Base-by-base conservation (phyloP, 2,888 invertebrate genomes). In the Orthonychiurus folsomi region DNA sequence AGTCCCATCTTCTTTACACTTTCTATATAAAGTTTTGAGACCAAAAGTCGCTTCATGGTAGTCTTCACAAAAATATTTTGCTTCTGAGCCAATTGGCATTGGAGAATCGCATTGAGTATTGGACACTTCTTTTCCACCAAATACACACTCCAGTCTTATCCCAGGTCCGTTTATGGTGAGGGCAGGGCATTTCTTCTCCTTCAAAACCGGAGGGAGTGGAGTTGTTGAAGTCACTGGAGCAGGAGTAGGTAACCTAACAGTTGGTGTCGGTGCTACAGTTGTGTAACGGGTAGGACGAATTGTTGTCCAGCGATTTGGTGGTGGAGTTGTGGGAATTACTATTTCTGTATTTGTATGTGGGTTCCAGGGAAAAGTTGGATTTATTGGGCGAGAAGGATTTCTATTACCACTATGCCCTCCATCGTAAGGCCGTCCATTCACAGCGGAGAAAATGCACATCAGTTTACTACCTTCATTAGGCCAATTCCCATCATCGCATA, bases 1-100 rank as follows among this genome's bases (percentile, higher is more conserved):
- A 3, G 65, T 68, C 12, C 70, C 70, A 60, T 69, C 68, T 0
- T 63, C 64, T 24, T 66, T 67, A 56, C 72, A 72, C 56, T 63
- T 67, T 50, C 67, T 48, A 54, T 63, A 70, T 15, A 68, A 59
- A 26, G 59, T 64, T 18, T 60, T 50, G 2, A 68, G 53, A 3
- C 66, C 69, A 0, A 59, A 60, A 23, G 62, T 63, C 2, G 69
- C 3, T 57, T 72, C 69, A 60, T 68, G 70, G 50, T 66, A 69
- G 12, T 65, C 52, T 2, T 60, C 21, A 50, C 72, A 70, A 20
- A 62, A 62, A 57, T 72, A 72, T 5, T 63, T 65, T 1, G 72
- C 72, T 58, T 69, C 69, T 2, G 70, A 61, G 0, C 66, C 67
- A 18, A 64, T 60, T 1, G 59, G 52, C 2, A 56, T 21, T n/a